Evolutionary conservation across 2,888 invertebrate species (phyloP), one percentile per base, ranked within the genome.

Genomic region (Dynastes maya): DNA sequence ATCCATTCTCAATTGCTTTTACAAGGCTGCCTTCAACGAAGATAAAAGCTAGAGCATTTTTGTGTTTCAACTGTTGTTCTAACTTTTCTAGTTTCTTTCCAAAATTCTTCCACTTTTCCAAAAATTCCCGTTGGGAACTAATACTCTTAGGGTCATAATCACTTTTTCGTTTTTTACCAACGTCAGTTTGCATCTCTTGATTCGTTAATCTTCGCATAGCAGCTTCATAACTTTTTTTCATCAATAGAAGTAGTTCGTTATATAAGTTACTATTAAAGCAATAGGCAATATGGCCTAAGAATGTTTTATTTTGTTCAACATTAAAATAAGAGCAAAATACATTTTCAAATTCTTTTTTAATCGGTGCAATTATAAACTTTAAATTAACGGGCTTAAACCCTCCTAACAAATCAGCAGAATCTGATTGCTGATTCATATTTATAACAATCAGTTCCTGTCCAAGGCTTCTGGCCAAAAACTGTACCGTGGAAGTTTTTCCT

Each of bases 361-460:
- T 90, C 0, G 98, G 97, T 70, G 92, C 90, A 37, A 99, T 92
- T 0, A 98, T 91, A 84, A 94, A 94, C 85, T 95, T 95, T 11
- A 98, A 88, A 87, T 98, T 97, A 0, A 98, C 96, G 0, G 99
- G 99, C 88, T 98, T 99, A 86, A 96, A 97, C 81, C 99, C 99
- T 78, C 99, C 99, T 0, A 99, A 91, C 55, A 99, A 91, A 90
- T 99, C 99, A 0, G 97, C 95, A 8, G 96, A 96, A 89, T 99
- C 99, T 65, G 98, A 98, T 86, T 99, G 99, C 86, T 99, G 98
- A 86, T 98, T 99, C 96, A 99, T 96, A 87, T 99, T 99, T 32
- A 99, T 96, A 0, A 99, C 98, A 45, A 95, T 91, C 45, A 99
- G 90, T 85, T 94, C 96, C 83, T 96, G 95, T 0, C 96, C 95